Base-by-base conservation (phyloP, 1,140 invertebrate species). In the Zaprionus taronus region DNA sequence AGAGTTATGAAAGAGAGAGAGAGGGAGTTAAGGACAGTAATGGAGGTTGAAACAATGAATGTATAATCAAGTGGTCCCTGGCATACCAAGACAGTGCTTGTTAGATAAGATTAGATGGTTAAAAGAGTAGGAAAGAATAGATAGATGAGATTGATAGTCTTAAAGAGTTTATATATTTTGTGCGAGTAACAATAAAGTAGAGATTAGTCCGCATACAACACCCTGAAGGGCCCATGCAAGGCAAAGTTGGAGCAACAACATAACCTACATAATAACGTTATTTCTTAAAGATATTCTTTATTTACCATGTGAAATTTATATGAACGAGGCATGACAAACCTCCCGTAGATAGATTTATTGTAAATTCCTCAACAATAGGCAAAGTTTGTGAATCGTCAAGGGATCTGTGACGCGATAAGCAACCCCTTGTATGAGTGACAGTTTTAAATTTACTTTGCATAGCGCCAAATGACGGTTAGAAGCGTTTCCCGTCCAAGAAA, bases 391-490 rank as follows among this genome's bases (percentile, higher is more conserved):
- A 56, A 61, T 57, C 24, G n/a, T 56, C 49, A 7, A 53, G 53
- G 24, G 20, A 31, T 36, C 41, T 47, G 7, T 17, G 41, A 20
- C n/a, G 41, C n/a, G 41, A 61, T 17, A 26, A 74, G 20, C 76
- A 81, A 79, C 66, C 72, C 77, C 67, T 76, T 75, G 63, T 47
- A 9, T 64, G 64, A 77, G 58, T 77, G 71, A 69, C 75, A 77
- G 71, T 74, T 67, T 67, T 5, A 72, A 72, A 72, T 77, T 68
- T 77, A 53, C 34, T 58, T 77, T 63, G 58, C 44, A 64, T 60
- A 64, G 41, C 49, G 22, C 11, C 57, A 76, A 81, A 79, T 81
- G 79, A 72, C 72, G 72, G 79, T 79, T 81, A 78, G 63, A 53
- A 75, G 68, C 24, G 24, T 26, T 26, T 4, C 4, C 24, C 24